phyloP scores from a whole-genome alignment of 2,888 invertebrate genomes.

The Andrena hattorfiana region DNA sequence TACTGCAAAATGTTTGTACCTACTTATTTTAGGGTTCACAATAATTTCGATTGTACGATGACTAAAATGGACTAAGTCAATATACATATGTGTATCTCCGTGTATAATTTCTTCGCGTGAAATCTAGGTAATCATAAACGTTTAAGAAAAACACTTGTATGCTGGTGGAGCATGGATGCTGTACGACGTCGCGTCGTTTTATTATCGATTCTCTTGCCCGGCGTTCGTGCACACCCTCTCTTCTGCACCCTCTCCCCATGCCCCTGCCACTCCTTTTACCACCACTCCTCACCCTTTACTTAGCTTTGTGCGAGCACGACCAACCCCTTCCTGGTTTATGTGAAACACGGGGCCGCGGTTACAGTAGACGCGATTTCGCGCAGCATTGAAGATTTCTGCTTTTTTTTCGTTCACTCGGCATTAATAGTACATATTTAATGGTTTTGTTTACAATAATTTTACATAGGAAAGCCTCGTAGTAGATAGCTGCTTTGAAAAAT shows the following conservation, averaged over 20 bases:
- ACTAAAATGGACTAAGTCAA: no score
- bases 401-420: background rate
- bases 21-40: background rate
- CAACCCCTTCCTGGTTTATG: conserved; percentile 66
- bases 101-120: background rate
- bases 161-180: conserved; percentile 74
- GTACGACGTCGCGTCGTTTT: conserved; percentile 79
- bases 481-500: no score
- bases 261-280: conserved; percentile 42
- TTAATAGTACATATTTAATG: no score
- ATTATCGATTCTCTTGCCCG: conserved; percentile 81
- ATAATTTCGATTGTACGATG: background rate
- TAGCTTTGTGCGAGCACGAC: conserved; percentile 66
- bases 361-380: conserved; percentile 2
- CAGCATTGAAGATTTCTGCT: background rate
- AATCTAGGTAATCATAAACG: conserved; percentile 30
- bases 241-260: conserved; percentile 35
- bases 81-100: no score
- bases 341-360: conserved; percentile 42
- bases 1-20: background rate
- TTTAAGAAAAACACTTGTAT: conserved; percentile 33
- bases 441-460: no score
- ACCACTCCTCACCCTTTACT: conserved; percentile 57
- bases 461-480: no score
- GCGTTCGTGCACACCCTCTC: conserved; percentile 65